Evolutionary conservation across 2,888 invertebrate genomes (phyloP), one percentile per base, ranked within the genome.

Genomic region (Rambutsinella grinnellia): DNA sequence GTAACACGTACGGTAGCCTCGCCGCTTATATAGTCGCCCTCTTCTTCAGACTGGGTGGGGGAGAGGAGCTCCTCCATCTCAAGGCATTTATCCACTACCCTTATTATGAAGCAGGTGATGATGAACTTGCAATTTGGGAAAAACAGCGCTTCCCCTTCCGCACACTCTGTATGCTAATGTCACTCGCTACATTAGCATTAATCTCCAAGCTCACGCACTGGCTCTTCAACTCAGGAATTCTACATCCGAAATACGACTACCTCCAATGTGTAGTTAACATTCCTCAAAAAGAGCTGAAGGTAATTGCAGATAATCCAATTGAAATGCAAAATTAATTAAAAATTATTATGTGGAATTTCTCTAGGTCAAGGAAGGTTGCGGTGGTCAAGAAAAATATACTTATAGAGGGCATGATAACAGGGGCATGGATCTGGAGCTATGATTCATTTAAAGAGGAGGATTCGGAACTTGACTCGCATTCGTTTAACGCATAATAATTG

Each of bases 201-300:
- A 88, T 90, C 21, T 90, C 90, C n/a, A 86, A 86, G 76, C 83
- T 88, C 24, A 84, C 86, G 85, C 93, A 93, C 86, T 93, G 92
- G 89, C 89, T 95, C 81, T 98, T 99, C 88, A 93, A 95, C 87
- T 91, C 91, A 57, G 97, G 96, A 19, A 91, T 91, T 85, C 87
- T 98, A 78, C 94, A 94, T 72, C 94, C 95, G n/a, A 93, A 93
- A 75, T 95, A 94, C 85, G 96, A 96, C 87, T 90, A 95, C 86
- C 97, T 98, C 90, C 93, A 92, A 84, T 97, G 98, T 89, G 95
- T 99, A 79, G 96, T 97, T 72, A 98, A 98, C 88, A 97, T 97
- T 84, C 97, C 97, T 0, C 97, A 97, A 86, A 98, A 98, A 88
- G 76, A 80, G 63, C 77, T 83, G 65, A 78, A 79, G 76, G 83